Base-by-base conservation (phyloP, 2,113 vertebrate genomes). In the Paramisgurnus dabryanus region DNA sequence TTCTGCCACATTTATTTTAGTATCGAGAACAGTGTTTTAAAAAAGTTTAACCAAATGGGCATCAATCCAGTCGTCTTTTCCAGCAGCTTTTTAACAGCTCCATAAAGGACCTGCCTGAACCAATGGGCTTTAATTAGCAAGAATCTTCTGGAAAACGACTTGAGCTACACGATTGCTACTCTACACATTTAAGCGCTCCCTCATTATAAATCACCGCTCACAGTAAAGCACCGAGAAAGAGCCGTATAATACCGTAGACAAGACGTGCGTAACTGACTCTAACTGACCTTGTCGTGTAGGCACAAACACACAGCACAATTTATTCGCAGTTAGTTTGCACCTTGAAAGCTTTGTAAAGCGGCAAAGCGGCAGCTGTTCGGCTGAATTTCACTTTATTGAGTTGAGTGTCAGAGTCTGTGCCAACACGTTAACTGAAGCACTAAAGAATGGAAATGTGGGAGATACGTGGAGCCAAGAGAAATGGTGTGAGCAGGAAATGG, bases 51-150 rank as follows among this genome's bases (percentile, higher is more conserved):
- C 67, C 82, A 85, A 80, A 84, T 60, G 76, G 84, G 86, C 83
- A 84, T 53, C 85, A 40, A 82, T 90, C 87, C 88, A 89, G 85
- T 86, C 86, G 79, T 79, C 86, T 71, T 90, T 85, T 87, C 84
- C 85, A 85, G 83, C 89, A 84, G 84, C 85, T 89, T 89, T 87
- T 78, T 79, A 82, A 90, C 78, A 81, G 84, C 88, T 90, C 88
- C 88, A 86, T 88, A 87, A 91, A 86, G 87, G 89, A 86, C 77
- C 87, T 88, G 87, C 87, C 84, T 84, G 90, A 92, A 91, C 90
- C 89, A 86, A 90, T 90, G 89, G 80, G 83, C 90, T 91, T 88
- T 91, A 92, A 92, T 92, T 92, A 92, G 89, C 83, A 81, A 87
- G 90, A 92, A 93, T 90, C 90, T 83, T 72, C 86, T 81, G 81